Conservation (phyloP, 2,797 vertebrate species). For the Parauchenoglanis punctatus region DNA sequence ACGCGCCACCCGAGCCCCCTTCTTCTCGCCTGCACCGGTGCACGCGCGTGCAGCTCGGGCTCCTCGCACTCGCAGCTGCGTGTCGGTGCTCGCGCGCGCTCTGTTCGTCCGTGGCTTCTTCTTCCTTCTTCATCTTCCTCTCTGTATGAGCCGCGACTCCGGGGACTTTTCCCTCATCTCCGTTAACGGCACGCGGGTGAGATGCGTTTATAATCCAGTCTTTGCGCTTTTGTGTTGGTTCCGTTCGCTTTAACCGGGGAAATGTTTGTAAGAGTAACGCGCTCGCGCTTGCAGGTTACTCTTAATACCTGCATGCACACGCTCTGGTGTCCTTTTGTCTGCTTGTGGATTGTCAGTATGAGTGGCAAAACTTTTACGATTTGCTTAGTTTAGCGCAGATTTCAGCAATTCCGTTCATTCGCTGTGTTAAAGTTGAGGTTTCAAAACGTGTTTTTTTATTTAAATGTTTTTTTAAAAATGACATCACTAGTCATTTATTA, state of each 20-base stretch:
- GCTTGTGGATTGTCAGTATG: not conserved
- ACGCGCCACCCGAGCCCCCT: not conserved
- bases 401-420: not conserved
- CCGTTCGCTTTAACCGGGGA: not conserved
- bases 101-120: not conserved
- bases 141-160: not conserved
- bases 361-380: not conserved
- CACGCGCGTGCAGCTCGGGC: constrained; percentile 5
- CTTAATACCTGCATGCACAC: not conserved
- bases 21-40: not conserved
- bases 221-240: not conserved
- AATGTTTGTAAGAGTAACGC: not conserved
- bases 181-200: constrained; percentile 19
- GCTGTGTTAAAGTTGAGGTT: not conserved
- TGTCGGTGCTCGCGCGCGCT: not conserved
- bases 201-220: not conserved
- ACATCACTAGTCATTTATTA: not conserved
- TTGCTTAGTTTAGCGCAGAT: not conserved
- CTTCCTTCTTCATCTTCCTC: not conserved
- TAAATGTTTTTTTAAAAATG: not conserved
- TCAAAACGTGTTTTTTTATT: not conserved
- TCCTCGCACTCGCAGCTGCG: not conserved
- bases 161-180: constrained; percentile 4
- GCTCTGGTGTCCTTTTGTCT: constrained; percentile 10
- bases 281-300: not conserved